These are phyloP conservation scores for Gymnocypris eckloni DNA, from an alignment of 2,797 vertebrate genomes.

Conservation along the genomic window DNA sequence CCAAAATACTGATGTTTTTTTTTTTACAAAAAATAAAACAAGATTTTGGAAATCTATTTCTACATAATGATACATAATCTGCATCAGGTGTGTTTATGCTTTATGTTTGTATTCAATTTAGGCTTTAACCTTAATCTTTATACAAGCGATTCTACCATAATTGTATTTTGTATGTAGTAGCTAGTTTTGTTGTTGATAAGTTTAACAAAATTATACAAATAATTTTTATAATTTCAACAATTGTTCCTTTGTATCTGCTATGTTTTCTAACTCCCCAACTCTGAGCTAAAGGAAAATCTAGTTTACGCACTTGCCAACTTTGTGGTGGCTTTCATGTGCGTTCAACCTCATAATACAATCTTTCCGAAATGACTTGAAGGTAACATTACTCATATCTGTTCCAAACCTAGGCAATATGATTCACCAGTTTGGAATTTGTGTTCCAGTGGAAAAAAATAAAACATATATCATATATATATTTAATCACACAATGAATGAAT, in stretches of 20 bases:
- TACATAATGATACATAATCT: neutral
- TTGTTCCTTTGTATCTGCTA: neutral
- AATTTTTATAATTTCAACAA: neutral
- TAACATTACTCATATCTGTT: neutral
- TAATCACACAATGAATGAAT: neutral
- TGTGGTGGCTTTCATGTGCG: neutral
- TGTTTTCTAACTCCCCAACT: neutral
- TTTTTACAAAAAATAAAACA: neutral
- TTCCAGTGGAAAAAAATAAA: neutral
- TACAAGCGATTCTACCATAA: neutral
- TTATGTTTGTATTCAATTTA: neutral
- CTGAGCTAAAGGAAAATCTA: neutral
- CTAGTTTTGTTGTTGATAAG: neutral
- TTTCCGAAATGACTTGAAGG: neutral
- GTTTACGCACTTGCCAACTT: neutral
- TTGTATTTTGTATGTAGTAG: neutral
- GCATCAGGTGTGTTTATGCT: neutral
- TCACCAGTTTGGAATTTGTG: too few relatives aligned
- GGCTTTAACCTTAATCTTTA: neutral
- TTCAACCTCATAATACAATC: neutral
- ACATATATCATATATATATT: neutral
- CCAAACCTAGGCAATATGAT: neutral
- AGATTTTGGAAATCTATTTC: neutral
- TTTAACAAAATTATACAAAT: too few relatives aligned
- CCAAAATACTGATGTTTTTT: neutral